Evolutionary conservation across 1,140 invertebrate species (phyloP).

Genomic region (Orchestia grillus): DNA sequence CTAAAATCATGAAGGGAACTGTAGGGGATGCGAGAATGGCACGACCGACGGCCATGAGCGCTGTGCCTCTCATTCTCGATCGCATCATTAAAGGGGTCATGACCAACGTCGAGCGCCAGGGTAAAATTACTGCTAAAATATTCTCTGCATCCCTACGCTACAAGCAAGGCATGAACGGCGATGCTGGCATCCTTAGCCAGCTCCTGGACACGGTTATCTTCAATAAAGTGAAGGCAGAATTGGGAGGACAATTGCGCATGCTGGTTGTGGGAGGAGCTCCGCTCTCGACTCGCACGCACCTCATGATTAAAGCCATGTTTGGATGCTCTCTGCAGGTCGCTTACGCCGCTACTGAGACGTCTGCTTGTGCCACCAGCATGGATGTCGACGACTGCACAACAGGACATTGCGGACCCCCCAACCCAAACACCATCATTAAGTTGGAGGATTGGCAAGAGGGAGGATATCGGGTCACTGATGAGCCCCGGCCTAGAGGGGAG

Average conservation of each 20-base stretch:
- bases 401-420: constrained; percentile 68
- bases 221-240: constrained; percentile 80
- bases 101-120: constrained; percentile 63
- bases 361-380: constrained; percentile 91
- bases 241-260: constrained; percentile 89
- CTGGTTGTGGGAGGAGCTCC: constrained; percentile 95
- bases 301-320: constrained; percentile 93
- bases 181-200: constrained; percentile 59
- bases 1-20: constrained; percentile 69
- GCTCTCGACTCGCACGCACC: constrained; percentile 94
- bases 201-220: constrained; percentile 79
- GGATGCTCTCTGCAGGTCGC: constrained; percentile 93
- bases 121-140: constrained; percentile 61
- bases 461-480: constrained; percentile 74
- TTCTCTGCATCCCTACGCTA: constrained; percentile 62
- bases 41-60: constrained; percentile 69
- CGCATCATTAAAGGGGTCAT: constrained; percentile 68
- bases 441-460: constrained; percentile 77
- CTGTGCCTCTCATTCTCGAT: constrained; percentile 69
- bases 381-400: constrained; percentile 76
- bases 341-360: constrained; percentile 97
- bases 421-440: constrained; percentile 69
- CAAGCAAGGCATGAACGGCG: constrained; percentile 59
- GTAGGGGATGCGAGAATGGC: constrained; percentile 69
- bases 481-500: constrained; percentile 92